A percentile compares a stretch with the other conserved stretches of the same genome.
Evolutionary conservation across 2,888 invertebrate genomes (phyloP).

Genomic region (Smittia aterrima): DNA sequence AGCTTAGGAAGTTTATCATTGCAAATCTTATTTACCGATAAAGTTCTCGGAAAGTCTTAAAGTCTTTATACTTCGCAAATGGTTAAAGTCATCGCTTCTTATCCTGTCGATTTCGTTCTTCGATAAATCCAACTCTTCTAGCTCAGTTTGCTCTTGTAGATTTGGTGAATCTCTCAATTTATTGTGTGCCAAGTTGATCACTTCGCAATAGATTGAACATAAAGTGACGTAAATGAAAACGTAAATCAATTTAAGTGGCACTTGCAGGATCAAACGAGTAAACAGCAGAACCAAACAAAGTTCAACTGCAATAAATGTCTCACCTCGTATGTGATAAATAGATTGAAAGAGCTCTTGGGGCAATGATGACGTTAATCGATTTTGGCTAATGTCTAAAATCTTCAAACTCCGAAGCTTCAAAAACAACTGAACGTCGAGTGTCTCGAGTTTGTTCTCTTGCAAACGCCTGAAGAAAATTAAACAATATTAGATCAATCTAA

Average conservation of each 20-base stretch:
- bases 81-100: constrained; percentile 55
- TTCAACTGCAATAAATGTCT: constrained; percentile 2
- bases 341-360: constrained; percentile 58
- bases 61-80: constrained; percentile 56
- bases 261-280: not conserved
- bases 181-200: constrained; percentile 52
- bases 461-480: constrained; percentile 55
- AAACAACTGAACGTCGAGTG: constrained; percentile 56
- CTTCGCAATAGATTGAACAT: constrained; percentile 36
- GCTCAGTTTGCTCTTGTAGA: constrained; percentile 56
- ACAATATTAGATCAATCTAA: not conserved
- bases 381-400: constrained; percentile 63
- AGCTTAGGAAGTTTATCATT: no score
- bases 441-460: constrained; percentile 60
- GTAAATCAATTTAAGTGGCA: not conserved
- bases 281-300: not conserved
- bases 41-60: constrained; percentile 65
- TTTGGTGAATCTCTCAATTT: constrained; percentile 56
- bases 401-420: constrained; percentile 59
- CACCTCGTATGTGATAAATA: constrained; percentile 48
- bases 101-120: constrained; percentile 60
- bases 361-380: constrained; percentile 55
- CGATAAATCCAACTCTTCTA: constrained; percentile 67
- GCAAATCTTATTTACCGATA: constrained; percentile 48
- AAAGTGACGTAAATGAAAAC: not conserved